These are phyloP conservation scores for Gryon sp. DNA, from an alignment of 1,140 invertebrate species.

Conservation along the genomic window DNA sequence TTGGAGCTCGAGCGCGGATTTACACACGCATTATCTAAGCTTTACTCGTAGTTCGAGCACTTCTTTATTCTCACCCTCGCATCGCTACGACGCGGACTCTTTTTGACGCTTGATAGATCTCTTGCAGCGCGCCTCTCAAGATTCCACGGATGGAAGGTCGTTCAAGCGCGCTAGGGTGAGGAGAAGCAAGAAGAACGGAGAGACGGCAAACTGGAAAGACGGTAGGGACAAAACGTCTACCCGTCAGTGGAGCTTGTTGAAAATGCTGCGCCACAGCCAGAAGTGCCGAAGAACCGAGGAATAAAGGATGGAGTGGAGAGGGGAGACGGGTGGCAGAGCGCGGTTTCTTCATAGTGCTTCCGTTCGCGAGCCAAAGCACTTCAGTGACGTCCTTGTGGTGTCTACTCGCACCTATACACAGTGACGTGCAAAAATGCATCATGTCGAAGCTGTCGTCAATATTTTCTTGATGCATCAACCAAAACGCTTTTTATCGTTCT, in stretches of 20 bases:
- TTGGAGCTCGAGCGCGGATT: conserved; percentile 39
- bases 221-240: conserved; percentile 37
- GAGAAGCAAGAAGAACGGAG: conserved; percentile 7
- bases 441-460: conserved; percentile 24
- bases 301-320: too few species aligned
- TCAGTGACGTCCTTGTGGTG: conserved; percentile 54
- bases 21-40: conserved; percentile 56
- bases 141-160: conserved; percentile 68
- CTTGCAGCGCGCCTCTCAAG: conserved; percentile 53
- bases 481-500: conserved; percentile 5
- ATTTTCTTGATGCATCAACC: conserved; percentile 38
- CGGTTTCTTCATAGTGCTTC: conserved; percentile 58
- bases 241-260: conserved; percentile 46
- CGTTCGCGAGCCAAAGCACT: conserved; percentile 57
- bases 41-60: conserved; percentile 45
- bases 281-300: too few species aligned
- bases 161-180: conserved; percentile 36
- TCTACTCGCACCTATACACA: conserved; percentile 52
- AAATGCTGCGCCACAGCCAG: conserved; percentile 27
- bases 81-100: conserved; percentile 23
- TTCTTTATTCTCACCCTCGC: conserved; percentile 59
- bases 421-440: conserved; percentile 45
- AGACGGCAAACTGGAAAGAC: conserved; percentile 32
- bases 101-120: conserved; percentile 62
- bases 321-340: not conserved